Evolutionary conservation across 2,888 invertebrate genomes (phyloP).

Genomic region (Xestoiulus laeticollis): DNA sequence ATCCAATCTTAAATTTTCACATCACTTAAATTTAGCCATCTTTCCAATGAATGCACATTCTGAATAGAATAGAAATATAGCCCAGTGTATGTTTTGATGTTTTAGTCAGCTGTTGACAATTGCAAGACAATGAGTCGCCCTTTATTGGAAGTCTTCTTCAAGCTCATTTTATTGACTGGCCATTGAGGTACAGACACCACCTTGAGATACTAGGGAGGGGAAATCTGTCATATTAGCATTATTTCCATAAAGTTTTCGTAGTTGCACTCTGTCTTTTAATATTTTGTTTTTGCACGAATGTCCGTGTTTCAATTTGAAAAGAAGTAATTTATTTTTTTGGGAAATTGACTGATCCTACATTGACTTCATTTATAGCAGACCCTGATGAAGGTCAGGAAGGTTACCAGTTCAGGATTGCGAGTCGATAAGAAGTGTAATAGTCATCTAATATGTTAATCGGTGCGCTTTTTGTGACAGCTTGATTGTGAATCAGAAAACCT

Average conservation of each 20-base stretch:
- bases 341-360: background rate
- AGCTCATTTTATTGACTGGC: background rate
- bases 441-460: background rate
- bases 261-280: background rate
- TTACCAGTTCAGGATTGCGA: background rate
- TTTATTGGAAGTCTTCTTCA: constrained; percentile 35
- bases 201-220: background rate
- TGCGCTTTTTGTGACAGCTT: background rate
- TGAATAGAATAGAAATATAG: constrained; percentile 3
- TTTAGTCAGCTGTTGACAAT: constrained; percentile 15
- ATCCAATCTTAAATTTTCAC: background rate
- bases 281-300: background rate
- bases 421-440: background rate
- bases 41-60: background rate
- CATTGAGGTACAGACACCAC: background rate
- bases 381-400: constrained; percentile 12
- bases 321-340: background rate
- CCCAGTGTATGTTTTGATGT: background rate
- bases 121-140: background rate
- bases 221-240: background rate
- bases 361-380: background rate
- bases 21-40: background rate
- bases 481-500: background rate
- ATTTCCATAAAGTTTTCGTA: background rate
- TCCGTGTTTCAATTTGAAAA: background rate